Base-by-base conservation (phyloP, 2,888 invertebrate genomes). In the Sylvicola fuscatus region DNA sequence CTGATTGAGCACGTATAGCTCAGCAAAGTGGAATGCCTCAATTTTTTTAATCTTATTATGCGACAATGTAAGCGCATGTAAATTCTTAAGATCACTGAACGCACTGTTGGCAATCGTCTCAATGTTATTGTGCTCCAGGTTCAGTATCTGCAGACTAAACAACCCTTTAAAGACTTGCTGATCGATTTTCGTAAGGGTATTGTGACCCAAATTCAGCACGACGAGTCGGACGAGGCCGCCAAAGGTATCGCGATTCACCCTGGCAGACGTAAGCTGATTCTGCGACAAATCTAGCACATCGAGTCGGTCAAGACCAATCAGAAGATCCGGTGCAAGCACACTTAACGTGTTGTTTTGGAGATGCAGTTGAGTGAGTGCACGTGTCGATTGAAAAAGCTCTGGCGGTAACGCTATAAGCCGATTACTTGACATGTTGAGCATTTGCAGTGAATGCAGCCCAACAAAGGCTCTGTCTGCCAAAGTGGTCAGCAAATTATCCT, bases 381-480 rank as follows among this genome's bases (percentile, higher is more conserved):
- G 64, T n/a, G 74, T 73, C 29, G 72, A 70, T 48, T 74, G 68
- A 51, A 86, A 80, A 51, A 83, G 59, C 51, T 79, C 78, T 27
- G 80, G 75, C 5, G 84, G 83, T 44, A 86, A 60, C 7, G 76
- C 74, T 27, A 72, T 72, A 45, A 87, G 59, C 42, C 71, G 69
- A 56, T 87, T 87, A 46, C 76, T 75, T 21, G 82, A 79, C 47
- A 86, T 58, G 59, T 86, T 83, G 27, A 87, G 61, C 35, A 72
- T 64, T 51, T 71, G 70, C 42, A 86, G 56, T 40, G 71, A 66
- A 44, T 61, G 65, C 41, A 84, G 60, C 26, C 79, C 79, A 31
- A 68, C 69, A 44, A 84, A 71, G 28, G 81, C 74, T 33, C 77
- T 66, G 52, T 82, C 81, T 5, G 72, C 77, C 12, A 82, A 66